Evolutionary conservation across 2,888 invertebrate genomes (phyloP).

Genomic region (Ectobius pallidus): DNA sequence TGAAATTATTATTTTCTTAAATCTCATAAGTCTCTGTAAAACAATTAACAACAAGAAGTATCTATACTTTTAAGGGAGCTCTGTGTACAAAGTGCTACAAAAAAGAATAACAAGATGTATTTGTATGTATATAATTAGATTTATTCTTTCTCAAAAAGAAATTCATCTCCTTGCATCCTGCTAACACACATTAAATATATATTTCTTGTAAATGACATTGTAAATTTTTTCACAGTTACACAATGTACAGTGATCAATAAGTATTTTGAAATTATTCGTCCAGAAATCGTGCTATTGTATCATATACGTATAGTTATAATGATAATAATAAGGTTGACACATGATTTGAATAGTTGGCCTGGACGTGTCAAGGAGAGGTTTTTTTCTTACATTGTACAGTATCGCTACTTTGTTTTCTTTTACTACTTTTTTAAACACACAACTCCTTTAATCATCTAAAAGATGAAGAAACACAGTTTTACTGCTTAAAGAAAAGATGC

Average conservation of each 20-base stretch:
- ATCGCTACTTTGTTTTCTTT: constrained; percentile 33
- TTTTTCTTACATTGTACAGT: constrained; percentile 38
- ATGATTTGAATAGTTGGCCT: constrained; percentile 34
- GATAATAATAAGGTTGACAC: constrained; percentile 36
- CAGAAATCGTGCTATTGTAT: constrained; percentile 40
- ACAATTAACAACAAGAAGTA: too few species aligned
- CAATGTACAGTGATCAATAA: constrained; percentile 46
- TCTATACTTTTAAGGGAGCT: too few species aligned
- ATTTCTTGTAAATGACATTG: constrained; percentile 45
- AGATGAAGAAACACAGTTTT: constrained; percentile 42
- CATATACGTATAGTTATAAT: constrained; percentile 32
- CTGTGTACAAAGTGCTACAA: too few species aligned
- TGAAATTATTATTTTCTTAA: too few species aligned
- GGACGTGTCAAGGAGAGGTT: constrained; percentile 30
- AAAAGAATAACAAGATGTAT: neutral
- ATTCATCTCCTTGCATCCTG: constrained; percentile 23
- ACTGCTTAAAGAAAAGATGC: constrained; percentile 44
- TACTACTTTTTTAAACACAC: constrained; percentile 39
- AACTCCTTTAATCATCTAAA: constrained; percentile 43
- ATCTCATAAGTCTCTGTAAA: too few species aligned
- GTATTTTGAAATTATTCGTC: constrained; percentile 43
- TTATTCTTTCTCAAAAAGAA: constrained; percentile 25
- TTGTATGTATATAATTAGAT: constrained; percentile 21
- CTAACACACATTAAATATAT: constrained; percentile 35
- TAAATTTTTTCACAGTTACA: constrained; percentile 48